Percentiles rank a stretch among this genome's conserved stretches.
phyloP scores from a whole-genome alignment of 2,888 invertebrate genomes.

The Cistogaster globosa region DNA sequence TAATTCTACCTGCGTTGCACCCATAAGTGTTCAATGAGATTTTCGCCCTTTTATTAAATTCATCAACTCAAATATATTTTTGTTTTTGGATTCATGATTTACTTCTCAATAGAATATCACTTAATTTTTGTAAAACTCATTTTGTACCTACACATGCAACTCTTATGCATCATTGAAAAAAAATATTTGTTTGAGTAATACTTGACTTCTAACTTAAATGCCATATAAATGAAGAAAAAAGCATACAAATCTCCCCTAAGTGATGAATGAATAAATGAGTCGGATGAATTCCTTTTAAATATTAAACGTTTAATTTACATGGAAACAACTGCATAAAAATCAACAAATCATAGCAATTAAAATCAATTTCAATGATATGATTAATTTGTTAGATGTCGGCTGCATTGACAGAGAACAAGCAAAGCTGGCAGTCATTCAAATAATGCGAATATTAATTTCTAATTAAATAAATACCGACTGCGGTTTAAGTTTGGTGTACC shows the following conservation, averaged over 20 bases:
- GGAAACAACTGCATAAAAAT: conserved; percentile 57
- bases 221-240: neutral
- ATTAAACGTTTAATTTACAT: conserved; percentile 62
- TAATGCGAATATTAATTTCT: conserved; percentile 51
- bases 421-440: conserved; percentile 17
- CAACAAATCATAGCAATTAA: conserved; percentile 54
- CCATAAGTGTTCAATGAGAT: too few relatives aligned
- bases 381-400: conserved; percentile 62
- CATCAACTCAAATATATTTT: too few relatives aligned
- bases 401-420: conserved; percentile 51
- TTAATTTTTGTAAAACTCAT: neutral
- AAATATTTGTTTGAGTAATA: conserved; percentile 45
- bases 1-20: too few relatives aligned
- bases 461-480: conserved; percentile 35
- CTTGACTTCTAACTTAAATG: conserved; percentile 9
- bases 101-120: neutral
- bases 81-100: too few relatives aligned
- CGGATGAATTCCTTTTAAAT: conserved; percentile 28
- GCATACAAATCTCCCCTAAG: conserved; percentile 33
- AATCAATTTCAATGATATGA: conserved; percentile 34
- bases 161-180: conserved; percentile 48
- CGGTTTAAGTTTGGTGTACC: neutral
- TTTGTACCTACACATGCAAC: conserved; percentile 15
- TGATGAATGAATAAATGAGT: conserved; percentile 28
- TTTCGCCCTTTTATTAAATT: too few relatives aligned